Evolutionary conservation across 2,888 invertebrate genomes (phyloP).

Genomic region (Alviniconcha strummeri): DNA sequence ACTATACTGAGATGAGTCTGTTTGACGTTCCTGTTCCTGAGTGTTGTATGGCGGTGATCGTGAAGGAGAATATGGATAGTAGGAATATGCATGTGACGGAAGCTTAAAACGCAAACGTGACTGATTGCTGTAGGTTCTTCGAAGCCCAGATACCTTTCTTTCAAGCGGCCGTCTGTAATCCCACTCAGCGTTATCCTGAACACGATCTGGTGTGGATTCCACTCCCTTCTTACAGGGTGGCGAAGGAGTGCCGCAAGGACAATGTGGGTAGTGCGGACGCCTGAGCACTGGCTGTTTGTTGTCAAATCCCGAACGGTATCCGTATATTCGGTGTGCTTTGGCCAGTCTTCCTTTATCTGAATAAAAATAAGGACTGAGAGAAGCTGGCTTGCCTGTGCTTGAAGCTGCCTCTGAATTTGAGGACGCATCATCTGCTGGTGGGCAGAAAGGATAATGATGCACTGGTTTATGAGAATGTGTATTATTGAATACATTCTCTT

Average conservation of each 20-base stretch:
- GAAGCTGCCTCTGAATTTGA: background rate
- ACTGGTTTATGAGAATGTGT: background rate
- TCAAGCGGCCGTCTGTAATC: background rate
- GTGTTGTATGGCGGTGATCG: too few species aligned
- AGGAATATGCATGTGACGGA: too few species aligned
- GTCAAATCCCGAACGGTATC: background rate
- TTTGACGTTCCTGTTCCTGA: too few species aligned
- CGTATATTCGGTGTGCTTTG: background rate
- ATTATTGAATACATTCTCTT: too few species aligned
- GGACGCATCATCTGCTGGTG: background rate
- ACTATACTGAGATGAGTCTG: too few species aligned
- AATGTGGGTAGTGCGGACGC: background rate
- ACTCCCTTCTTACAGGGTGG: background rate
- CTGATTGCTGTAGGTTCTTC: background rate
- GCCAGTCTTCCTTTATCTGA: background rate
- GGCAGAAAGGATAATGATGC: background rate
- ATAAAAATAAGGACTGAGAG: constrained; percentile 2
- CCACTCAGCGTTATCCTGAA: background rate
- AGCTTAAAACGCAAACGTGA: background rate
- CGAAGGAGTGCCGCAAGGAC: background rate
- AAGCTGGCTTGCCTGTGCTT: background rate
- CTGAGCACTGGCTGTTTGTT: background rate
- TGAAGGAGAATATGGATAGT: too few species aligned
- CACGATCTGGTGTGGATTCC: background rate
- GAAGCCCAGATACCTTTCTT: background rate